A percentile compares a stretch with the other conserved stretches of the same genome.
Conservation (phyloP, 2,888 invertebrate genomes). For the Xylocampa areola region DNA sequence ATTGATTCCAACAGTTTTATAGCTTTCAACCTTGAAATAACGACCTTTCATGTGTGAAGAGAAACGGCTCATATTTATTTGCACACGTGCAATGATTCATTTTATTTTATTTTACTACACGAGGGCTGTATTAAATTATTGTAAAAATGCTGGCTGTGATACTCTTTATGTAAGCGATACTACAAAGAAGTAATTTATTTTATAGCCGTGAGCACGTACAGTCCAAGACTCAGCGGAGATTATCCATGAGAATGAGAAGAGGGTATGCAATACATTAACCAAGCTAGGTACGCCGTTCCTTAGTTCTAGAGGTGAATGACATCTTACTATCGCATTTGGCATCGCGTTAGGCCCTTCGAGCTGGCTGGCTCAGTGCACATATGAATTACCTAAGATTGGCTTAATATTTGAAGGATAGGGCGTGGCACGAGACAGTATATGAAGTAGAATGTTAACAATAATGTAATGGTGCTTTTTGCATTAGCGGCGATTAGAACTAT, state of each 20-base stretch:
- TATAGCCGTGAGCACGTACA: slow-evolving; percentile 1
- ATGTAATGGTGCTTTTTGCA: slow-evolving; percentile 19
- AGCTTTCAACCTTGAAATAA: slow-evolving; percentile 72
- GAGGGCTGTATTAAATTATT: slow-evolving; percentile 3
- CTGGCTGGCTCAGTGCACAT: slow-evolving; percentile 38
- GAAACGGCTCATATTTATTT: slow-evolving; percentile 55
- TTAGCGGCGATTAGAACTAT: slow-evolving; percentile 20
- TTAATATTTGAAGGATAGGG: slow-evolving; percentile 46
- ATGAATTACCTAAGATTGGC: slow-evolving; percentile 38
- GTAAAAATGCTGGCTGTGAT: slow-evolving; percentile 10
- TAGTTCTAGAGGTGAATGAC: slow-evolving; percentile 59
- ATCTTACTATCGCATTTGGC: slow-evolving; percentile 50
- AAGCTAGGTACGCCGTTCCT: slow-evolving; percentile 38
- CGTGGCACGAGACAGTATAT: slow-evolving; percentile 29
- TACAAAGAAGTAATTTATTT: slow-evolving; percentile 12
- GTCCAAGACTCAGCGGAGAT: background rate
- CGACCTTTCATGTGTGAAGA: slow-evolving; percentile 67
- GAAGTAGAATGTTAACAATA: slow-evolving; percentile 27
- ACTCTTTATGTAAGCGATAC: slow-evolving; percentile 5
- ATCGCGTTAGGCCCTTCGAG: slow-evolving; percentile 50
- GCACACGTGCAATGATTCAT: slow-evolving; percentile 36
- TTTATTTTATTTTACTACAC: slow-evolving; percentile 16
- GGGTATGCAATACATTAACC: slow-evolving; percentile 5
- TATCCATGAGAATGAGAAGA: slow-evolving; percentile 3
- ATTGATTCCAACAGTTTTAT: slow-evolving; percentile 70